Percentiles rank a stretch among this genome's conserved stretches.
Conservation (phyloP, 2,797 vertebrate genomes). For the Cyclopterus lumpus region DNA sequence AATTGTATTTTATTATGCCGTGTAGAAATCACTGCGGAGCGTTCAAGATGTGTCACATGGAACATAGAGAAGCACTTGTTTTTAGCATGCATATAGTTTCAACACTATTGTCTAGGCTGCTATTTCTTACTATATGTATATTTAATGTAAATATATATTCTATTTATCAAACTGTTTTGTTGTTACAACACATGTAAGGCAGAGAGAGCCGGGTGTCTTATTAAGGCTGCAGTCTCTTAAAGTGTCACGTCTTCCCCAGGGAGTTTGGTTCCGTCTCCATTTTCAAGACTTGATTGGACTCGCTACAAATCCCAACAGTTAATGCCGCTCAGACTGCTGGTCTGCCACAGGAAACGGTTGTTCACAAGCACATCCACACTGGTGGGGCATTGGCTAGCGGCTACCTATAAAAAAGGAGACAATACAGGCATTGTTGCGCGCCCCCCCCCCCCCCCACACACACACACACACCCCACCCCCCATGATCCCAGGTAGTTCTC, state of each 20-base stretch:
- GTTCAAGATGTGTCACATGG: conserved; percentile 78
- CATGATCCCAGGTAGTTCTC: conserved; percentile 77
- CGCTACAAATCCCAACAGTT: conserved; percentile 56
- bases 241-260: conserved; percentile 66
- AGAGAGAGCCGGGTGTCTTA: conserved; percentile 68
- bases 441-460: not conserved
- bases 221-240: conserved; percentile 64
- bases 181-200: conserved; percentile 65
- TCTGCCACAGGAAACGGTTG: conserved; percentile 71
- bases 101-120: conserved; percentile 89
- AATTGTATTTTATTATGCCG: conserved; percentile 75
- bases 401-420: conserved; percentile 76
- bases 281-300: conserved; percentile 43
- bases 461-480: conserved; percentile 15
- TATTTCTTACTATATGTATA: conserved; percentile 89
- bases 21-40: conserved; percentile 72
- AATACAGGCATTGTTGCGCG: conserved; percentile 72
- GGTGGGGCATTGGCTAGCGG: conserved; percentile 50
- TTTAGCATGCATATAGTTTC: conserved; percentile 85
- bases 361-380: conserved; percentile 73
- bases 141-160: conserved; percentile 88
- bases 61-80: conserved; percentile 87
- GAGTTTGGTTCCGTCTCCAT: conserved; percentile 39
- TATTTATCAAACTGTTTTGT: conserved; percentile 82
- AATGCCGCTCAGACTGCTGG: conserved; percentile 55